Evolutionary conservation across 2,888 invertebrate genomes (phyloP).

Genomic region (Apamea epomidion): DNA sequence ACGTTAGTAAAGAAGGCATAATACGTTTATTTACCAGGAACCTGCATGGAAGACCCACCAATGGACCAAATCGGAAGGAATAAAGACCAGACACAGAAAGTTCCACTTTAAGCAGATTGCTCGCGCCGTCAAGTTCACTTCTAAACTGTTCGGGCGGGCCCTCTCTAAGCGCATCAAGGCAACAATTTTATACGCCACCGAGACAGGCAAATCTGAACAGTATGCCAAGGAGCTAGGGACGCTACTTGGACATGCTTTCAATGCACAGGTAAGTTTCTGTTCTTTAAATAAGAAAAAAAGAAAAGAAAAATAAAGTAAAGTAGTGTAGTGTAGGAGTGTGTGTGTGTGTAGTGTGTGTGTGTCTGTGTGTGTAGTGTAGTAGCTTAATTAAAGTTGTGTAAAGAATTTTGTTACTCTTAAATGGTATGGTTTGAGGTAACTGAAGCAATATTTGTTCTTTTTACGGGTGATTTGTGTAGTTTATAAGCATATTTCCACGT

Average conservation of each 20-base stretch:
- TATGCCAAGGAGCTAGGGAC: slow-evolving; percentile 97
- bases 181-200: slow-evolving; percentile 97
- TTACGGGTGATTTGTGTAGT: neutral
- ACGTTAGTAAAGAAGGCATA: neutral
- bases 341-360: too few species aligned
- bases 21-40: slow-evolving; percentile 88
- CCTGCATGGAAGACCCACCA: slow-evolving; percentile 97
- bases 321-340: too few species aligned
- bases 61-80: slow-evolving; percentile 92
- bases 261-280: slow-evolving; percentile 93
- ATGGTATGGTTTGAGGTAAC: slow-evolving; percentile 29
- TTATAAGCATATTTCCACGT: neutral
- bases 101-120: slow-evolving; percentile 99
- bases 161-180: slow-evolving; percentile 98
- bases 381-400: slow-evolving; percentile 18
- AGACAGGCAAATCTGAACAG: slow-evolving; percentile 98
- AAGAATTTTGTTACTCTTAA: slow-evolving; percentile 32
- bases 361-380: too few species aligned
- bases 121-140: slow-evolving; percentile 98
- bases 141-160: slow-evolving; percentile 98
- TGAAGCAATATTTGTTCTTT: slow-evolving; percentile 12
- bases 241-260: slow-evolving; percentile 97
- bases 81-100: slow-evolving; percentile 94
- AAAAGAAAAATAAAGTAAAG: too few species aligned
- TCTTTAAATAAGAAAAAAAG: slow-evolving; percentile 21